A percentile compares a stretch with the other conserved stretches of the same genome.
Evolutionary conservation across 2,113 vertebrate genomes (phyloP).

Genomic region (Podocnemis expansa): DNA sequence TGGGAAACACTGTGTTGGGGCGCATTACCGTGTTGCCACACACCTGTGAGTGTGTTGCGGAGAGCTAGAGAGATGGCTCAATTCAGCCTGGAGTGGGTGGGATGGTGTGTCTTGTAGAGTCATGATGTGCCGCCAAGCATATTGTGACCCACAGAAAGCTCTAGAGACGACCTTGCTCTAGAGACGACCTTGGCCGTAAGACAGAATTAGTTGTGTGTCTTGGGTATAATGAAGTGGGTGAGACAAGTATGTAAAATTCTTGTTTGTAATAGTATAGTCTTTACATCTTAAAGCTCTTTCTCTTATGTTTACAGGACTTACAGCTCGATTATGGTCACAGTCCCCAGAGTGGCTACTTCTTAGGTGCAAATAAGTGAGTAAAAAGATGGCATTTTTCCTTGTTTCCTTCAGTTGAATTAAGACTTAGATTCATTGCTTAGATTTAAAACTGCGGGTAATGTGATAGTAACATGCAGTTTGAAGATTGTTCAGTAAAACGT

Average conservation of each 20-base stretch:
- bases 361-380: conserved; percentile 97
- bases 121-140: too few species aligned
- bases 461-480: neutral
- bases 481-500: neutral
- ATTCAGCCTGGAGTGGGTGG: too few species aligned
- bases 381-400: neutral
- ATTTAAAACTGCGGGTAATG: rapidly evolving
- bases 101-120: too few species aligned
- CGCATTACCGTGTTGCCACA: too few species aligned
- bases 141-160: too few species aligned
- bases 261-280: neutral
- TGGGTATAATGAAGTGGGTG: neutral
- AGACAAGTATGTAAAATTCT: neutral
- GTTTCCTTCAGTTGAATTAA: conserved; percentile 1
- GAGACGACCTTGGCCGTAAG: neutral
- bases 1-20: too few species aligned
- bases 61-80: too few species aligned
- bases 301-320: conserved; percentile 83
- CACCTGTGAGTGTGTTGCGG: too few species aligned
- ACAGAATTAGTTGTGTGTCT: neutral
- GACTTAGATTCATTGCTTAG: neutral
- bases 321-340: conserved; percentile 91
- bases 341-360: conserved; percentile 84
- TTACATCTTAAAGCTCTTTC: conserved; percentile 5
- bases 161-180: neutral